Evolutionary conservation across 2,113 vertebrate genomes (phyloP), one percentile per base, ranked within the genome.

Genomic region (Xenopus laevis): DNA sequence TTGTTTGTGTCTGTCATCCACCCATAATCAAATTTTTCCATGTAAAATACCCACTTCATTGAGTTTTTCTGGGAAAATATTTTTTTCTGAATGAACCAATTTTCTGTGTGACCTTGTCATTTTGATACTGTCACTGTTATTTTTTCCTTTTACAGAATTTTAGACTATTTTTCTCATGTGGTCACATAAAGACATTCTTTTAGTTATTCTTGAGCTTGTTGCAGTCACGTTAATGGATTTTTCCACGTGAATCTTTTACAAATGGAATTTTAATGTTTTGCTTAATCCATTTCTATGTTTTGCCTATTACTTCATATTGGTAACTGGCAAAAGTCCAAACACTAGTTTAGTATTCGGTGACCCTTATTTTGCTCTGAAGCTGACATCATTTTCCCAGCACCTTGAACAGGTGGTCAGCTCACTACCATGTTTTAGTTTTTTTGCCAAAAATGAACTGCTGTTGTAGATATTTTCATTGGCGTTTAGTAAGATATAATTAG

Each of bases 241-340:
- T 74, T 65, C 33, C 46, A 46, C 20, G 13, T 74, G 63, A 74
- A 58, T 74, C 40, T 46, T 57, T 73, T 66, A 66, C 44, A 66
- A 74, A 66, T 74, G 71, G 71, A 74, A 66, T 55, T 66, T 74
- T 57, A 74, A 74, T 66, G 71, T 66, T 58, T 21, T 67, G 40
- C 65, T 67, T 67, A 47, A 47, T 47, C 16, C 53, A 69, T 58
- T 53, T 57, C 67, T 57, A 5, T 57, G 27, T 69, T 57, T 57
- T 57, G 52, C 27, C 52, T 20, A n/a, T 57, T 69, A n/a, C 67
- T 69, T 55, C 27, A 40, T 59, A 18, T 58, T 44, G 44, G n/a
- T 47, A 10, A 44, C 45, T 75, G 72, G 72, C 65, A 10, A 13
- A 10, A 3, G 23, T 46, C 72, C 65, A 68, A 61, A 44, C 40